Evolutionary conservation across 2,888 invertebrate species (phyloP), one percentile per base, ranked within the genome.

Genomic region (Morpho deidamia): DNA sequence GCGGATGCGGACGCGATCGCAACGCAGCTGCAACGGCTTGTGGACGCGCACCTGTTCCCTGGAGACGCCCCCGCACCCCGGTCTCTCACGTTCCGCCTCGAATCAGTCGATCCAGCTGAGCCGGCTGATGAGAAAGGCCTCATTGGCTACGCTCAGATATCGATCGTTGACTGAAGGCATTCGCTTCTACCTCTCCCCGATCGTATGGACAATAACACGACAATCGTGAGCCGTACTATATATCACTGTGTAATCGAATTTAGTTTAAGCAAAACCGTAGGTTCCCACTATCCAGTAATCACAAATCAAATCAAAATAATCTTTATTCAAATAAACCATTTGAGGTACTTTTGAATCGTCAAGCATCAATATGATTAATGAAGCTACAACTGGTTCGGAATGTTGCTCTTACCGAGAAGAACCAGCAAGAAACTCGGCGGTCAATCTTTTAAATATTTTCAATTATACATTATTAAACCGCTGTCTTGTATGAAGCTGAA

Each of bases 71-170:
- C 68, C 38, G 67, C 81, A 43, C 71, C 93, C 65, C 93, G 94
- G 80, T 93, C 95, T 62, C 93, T 96, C 66, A 97, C 97, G 65
- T 98, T 98, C 93, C 95, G 94, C 70, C 91, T 98, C 91, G 95
- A 75, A 56, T 79, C 86, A 9, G 70, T 69, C 35, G 75, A 71
- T 67, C 91, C 78, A 38, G 66, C 72, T 69, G 97, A 96, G 88
- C 92, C 95, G 59, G 94, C 96, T 52, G 99, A 99, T 83, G 99
- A 99, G 84, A 96, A 96, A 76, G 95, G 97, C 43, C 92, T 99
- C 66, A 93, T 99, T 77, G 99, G 99, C 73, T 99, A 95, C 91
- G 99, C 99, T 80, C 99, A 99, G 91, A 95, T 99, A 78, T 97
- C 98, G 69, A 94, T 98, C 80, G 95, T 95, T 66, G 97, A 97